These are phyloP conservation scores for Polydrusus tereticollis DNA, from an alignment of 2,888 invertebrate species.

Conservation along the genomic window DNA sequence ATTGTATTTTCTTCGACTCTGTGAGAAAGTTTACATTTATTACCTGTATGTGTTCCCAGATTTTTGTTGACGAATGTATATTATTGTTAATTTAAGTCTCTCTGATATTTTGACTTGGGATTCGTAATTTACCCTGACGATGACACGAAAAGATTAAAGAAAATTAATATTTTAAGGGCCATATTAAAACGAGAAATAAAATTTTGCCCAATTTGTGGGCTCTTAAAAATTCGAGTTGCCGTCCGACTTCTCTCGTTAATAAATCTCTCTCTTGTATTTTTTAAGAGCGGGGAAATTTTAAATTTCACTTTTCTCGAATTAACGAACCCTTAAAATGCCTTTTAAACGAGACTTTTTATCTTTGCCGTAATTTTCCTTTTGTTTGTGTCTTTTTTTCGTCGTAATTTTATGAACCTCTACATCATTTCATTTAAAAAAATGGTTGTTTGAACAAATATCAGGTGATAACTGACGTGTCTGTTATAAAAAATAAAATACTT, in stretches of 20 bases:
- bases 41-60: no score
- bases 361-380: neutral
- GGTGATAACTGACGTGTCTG: no score
- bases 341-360: neutral
- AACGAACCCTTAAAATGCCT: neutral
- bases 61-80: no score
- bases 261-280: neutral
- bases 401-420: no score
- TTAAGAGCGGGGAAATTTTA: neutral
- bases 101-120: no score
- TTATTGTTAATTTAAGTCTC: no score
- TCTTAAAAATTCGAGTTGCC: neutral
- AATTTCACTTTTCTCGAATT: neutral
- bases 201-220: neutral
- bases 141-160: neutral
- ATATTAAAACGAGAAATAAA: neutral
- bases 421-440: no score
- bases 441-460: no score
- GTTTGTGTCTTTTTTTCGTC: neutral
- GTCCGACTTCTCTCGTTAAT: neutral
- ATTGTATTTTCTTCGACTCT: no score
- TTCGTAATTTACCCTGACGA: neutral
- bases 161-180: no score
- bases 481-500: no score
- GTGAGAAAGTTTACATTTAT: no score